phyloP scores from a whole-genome alignment of 2,888 invertebrate species.

The Agrochola lychnidis region DNA sequence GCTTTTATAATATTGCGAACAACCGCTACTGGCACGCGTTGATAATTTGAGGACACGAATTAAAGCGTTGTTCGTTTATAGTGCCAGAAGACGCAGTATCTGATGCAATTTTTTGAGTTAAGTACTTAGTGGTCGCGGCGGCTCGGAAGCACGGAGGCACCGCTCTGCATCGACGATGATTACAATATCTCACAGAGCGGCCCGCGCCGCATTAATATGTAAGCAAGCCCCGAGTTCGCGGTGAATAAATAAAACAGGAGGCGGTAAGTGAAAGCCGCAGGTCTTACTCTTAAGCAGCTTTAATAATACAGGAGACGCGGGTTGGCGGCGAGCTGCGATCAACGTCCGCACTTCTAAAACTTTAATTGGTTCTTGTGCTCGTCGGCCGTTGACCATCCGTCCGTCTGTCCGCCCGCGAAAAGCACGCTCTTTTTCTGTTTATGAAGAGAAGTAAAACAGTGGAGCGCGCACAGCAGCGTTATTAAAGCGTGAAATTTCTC shows the following conservation, averaged over 20 bases:
- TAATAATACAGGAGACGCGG: conserved; percentile 61
- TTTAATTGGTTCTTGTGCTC: conserved; percentile 15
- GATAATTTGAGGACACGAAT: background rate
- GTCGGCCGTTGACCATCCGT: background rate
- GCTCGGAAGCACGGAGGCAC: background rate
- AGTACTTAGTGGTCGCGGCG: background rate
- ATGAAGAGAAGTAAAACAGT: conserved; percentile 48
- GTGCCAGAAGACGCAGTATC: background rate
- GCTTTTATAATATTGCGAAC: background rate
- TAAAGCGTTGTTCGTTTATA: background rate
- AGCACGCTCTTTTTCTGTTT: conserved; percentile 16
- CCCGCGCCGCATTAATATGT: conserved; percentile 63
- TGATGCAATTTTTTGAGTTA: background rate
- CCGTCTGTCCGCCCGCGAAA: background rate
- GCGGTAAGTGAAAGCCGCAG: conserved; percentile 71
- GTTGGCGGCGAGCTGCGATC: conserved; percentile 27
- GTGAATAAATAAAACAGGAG: conserved; percentile 69
- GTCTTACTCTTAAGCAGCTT: conserved; percentile 67
- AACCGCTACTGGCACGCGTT: background rate
- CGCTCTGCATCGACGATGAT: conserved; percentile 28
- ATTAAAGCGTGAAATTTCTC: conserved; percentile 74
- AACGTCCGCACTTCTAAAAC: conserved; percentile 22
- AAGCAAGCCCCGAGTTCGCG: conserved; percentile 50
- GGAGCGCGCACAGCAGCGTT: conserved; percentile 53
- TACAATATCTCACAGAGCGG: conserved; percentile 51